Evolutionary conservation across 2,113 vertebrate genomes (phyloP).

Genomic region (Brachyhypopomus occidentalis): DNA sequence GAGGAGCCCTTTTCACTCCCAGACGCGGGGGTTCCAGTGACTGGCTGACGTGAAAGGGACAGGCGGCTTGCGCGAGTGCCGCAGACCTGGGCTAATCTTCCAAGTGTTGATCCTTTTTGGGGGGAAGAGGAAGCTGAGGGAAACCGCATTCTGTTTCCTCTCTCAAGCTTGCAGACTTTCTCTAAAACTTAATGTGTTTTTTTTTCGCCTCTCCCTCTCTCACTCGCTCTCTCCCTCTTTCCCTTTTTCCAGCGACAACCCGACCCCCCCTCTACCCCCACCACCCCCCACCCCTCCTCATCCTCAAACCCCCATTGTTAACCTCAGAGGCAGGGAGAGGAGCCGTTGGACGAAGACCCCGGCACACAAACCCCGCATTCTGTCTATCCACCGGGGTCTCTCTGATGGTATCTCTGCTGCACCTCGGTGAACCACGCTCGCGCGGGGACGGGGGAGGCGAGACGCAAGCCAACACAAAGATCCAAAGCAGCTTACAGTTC

Average conservation of each 20-base stretch:
- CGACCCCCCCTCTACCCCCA: neutral
- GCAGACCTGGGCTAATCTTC: constrained; percentile 61
- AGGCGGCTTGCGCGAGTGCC: constrained; percentile 55
- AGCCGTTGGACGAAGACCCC: constrained; percentile 24
- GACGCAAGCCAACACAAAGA: neutral
- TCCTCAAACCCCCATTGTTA: constrained; percentile 36
- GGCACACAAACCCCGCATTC: constrained; percentile 37
- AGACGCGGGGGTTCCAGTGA: constrained; percentile 39
- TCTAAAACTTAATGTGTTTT: constrained; percentile 52
- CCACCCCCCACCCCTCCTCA: neutral
- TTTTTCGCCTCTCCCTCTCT: neutral
- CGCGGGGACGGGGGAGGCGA: neutral
- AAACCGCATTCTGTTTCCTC: constrained; percentile 52
- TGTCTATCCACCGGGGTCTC: constrained; percentile 41
- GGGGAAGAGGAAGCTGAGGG: constrained; percentile 31
- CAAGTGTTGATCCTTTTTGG: constrained; percentile 53
- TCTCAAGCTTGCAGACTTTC: constrained; percentile 54
- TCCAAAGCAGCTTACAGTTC: constrained; percentile 16
- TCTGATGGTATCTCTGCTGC: constrained; percentile 48
- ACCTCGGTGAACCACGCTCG: constrained; percentile 37
- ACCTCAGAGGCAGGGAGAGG: constrained; percentile 35
- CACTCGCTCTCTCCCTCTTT: neutral
- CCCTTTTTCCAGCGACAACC: neutral
- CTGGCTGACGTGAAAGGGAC: constrained; percentile 56
- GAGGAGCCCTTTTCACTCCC: constrained; percentile 22